phyloP scores from a whole-genome alignment of 2,797 vertebrate species.

The Tadarida brasiliensis region DNA sequence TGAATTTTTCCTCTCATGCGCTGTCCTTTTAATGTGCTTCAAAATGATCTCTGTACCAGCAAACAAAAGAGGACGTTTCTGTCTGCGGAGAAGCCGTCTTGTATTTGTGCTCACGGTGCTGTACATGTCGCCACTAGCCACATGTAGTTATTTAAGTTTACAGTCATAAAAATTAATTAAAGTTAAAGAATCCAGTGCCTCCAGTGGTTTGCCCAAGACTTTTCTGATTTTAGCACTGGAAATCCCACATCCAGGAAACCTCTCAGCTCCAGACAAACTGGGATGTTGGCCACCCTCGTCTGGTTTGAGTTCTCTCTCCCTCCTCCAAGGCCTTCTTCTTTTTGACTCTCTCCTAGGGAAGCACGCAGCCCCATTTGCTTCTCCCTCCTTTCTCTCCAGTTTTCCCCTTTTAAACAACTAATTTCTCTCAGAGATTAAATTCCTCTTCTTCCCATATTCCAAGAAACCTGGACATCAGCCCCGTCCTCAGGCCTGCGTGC shows the following conservation, averaged over 20 bases:
- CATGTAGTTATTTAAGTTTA: not conserved
- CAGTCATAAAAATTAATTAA: constrained; percentile 17
- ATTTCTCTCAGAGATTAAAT: not conserved
- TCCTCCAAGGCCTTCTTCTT: not conserved
- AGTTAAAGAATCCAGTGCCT: not conserved
- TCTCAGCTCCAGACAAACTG: not conserved
- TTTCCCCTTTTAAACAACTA: not conserved
- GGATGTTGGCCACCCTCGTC: not conserved
- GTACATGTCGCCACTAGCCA: not conserved
- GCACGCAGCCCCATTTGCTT: not conserved
- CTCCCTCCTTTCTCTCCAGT: not conserved
- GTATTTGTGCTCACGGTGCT: not conserved
- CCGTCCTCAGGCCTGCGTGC: not conserved
- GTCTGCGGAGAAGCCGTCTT: not conserved
- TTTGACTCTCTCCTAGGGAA: not conserved
- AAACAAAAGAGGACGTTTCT: constrained; percentile 12
- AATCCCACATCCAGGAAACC: not conserved
- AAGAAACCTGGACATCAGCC: not conserved
- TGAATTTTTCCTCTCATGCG: constrained; percentile 4
- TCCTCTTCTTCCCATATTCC: not conserved
- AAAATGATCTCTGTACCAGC: not conserved
- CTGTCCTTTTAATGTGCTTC: not conserved
- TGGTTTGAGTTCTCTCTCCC: not conserved
- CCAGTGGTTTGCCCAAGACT: not conserved
- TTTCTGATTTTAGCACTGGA: not conserved